Base-by-base conservation (phyloP, 2,888 invertebrate genomes). In the Pyralis farinalis region DNA sequence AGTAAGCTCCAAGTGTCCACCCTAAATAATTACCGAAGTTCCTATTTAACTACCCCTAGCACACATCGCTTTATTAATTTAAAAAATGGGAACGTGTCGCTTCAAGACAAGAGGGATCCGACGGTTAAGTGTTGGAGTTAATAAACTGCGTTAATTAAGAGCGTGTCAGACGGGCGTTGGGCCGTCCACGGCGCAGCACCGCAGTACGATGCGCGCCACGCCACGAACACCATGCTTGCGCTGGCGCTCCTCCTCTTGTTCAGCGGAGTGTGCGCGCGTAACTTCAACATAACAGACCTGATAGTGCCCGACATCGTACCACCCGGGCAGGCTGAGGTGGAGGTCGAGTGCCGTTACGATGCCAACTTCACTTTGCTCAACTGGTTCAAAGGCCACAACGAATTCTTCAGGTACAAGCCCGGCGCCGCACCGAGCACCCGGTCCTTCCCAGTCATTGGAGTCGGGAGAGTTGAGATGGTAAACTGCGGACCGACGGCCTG, bases 71-170 rank as follows among this genome's bases (percentile, higher is more conserved):
- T 78, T 82, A 78, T 75, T 66, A 77, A 81, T 80, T 77, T 71
- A 67, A 63, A 63, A 55, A 51, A 41, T 53, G 50, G 54, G 56
- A 69, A 63, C 53, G 53, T 65, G 58, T 74, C 61, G 58, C 20
- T 37, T 6, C 49, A 43, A n/a, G n/a, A n/a, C 49, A 63, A 55
- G 56, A 62, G 74, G 76, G 76, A 73, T 64, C 65, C 61, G 62
- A 72, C 80, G 71, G 76, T 81, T 80, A 77, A 87, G 85, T 86
- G 85, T 83, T 68, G 68, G 76, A 76, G 86, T 74, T 86, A 88
- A 79, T 85, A 82, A 86, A 85, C 85, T 76, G 82, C 71, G 16
- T 79, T 86, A 87, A 88, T 88, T 87, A 84, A 85, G 81, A 71
- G 58, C 63, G 73, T 64, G 78, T 69, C 70, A 68, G 67, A 49